Evolutionary conservation across 2,888 invertebrate genomes (phyloP), one percentile per base, ranked within the genome.

Genomic region (Melinaea marsaeus): DNA sequence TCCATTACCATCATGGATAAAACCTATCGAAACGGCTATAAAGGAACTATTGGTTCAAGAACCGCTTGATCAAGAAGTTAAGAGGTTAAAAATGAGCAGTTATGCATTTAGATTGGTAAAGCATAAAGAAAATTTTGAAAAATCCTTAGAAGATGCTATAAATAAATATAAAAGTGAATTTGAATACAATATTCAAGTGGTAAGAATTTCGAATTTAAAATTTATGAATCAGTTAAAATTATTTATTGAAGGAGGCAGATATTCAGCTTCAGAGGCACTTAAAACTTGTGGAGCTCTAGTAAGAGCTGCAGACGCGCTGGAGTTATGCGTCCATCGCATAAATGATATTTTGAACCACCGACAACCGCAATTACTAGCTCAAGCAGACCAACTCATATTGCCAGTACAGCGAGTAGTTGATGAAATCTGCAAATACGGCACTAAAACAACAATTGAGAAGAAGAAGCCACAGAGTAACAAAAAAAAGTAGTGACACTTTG

Each of bases 171-270:
- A 81, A 62, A 74, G 64, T 34, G 65, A 74, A n/a, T 58, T 84
- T 0, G 77, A 82, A 37, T 69, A 79, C 33, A 73, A 78, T n/a
- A 68, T 87, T 57, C 88, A 89, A 68, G 79, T 79, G 51, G 86
- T 77, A 9, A 78, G 87, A n/a, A 79, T 86, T 47, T 79, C 87
- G 0, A 88, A 86, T 67, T 74, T 85, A n/a, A 75, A 80, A 9
- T 85, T 84, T 59, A 70, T 86, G 65, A 74, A 80, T 5, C 73
- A 80, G 47, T 71, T 89, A 3, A 79, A 75, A 59, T 67, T 88
- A 65, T 83, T 83, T 13, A 70, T 66, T 63, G 85, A 88, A 74
- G 84, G 83, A 42, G 88, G 89, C 5, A 70, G 71, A 0, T 88
- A 82, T 67, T 75, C 85, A 3, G 73, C 80, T 2, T 61, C 69